phyloP scores from a whole-genome alignment of 2,113 vertebrate species.

The Hemicordylus capensis region DNA sequence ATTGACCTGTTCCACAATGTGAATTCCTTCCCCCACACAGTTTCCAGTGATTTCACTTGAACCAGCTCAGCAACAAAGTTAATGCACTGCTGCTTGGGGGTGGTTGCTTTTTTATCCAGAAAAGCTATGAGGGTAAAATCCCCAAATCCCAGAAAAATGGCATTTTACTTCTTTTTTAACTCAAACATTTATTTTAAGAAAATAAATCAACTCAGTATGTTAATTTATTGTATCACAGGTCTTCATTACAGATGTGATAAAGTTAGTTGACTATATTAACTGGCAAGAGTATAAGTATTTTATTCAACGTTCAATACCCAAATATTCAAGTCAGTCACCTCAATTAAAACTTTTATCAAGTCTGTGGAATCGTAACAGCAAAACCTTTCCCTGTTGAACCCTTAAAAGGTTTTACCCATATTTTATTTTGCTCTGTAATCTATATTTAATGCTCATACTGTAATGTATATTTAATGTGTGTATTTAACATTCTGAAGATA shows the following conservation, averaged over 20 bases:
- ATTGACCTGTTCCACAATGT: background rate
- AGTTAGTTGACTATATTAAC: background rate
- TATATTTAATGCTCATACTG: slow-evolving; percentile 47
- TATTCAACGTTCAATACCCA: background rate
- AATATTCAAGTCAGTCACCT: background rate
- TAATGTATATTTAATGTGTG: slow-evolving; percentile 32
- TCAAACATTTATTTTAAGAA: background rate
- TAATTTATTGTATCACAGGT: background rate
- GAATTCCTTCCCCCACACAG: background rate
- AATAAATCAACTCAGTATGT: background rate
- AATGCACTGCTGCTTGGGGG: too few relatives aligned
- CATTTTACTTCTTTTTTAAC: background rate
- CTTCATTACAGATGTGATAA: too few relatives aligned
- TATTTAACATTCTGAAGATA: slow-evolving; percentile 50
- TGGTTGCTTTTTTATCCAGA: background rate
- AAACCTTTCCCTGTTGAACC: slow-evolving; percentile 13
- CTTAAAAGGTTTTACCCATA: slow-evolving; percentile 16
- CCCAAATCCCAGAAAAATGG: background rate
- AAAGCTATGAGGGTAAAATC: background rate
- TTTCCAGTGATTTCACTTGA: background rate
- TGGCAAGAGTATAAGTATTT: background rate
- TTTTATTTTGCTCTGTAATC: slow-evolving; percentile 32
- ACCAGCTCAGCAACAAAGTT: background rate
- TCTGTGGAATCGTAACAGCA: background rate
- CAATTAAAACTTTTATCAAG: background rate